phyloP scores from a whole-genome alignment of 2,888 invertebrate genomes.

The Mythimna lalbum region DNA sequence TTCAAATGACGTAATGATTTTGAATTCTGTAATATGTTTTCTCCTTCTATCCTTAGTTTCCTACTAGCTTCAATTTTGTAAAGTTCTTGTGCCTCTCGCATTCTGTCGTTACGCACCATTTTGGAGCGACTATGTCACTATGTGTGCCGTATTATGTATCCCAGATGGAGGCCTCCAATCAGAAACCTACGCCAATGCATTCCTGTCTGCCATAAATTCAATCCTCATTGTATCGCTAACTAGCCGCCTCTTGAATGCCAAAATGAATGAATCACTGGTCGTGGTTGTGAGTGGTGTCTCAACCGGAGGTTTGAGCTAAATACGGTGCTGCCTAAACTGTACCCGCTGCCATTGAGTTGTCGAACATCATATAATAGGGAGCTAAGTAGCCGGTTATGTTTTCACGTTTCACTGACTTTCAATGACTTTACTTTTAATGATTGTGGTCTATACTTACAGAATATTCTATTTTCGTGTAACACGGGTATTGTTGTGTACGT shows the following conservation, averaged over 20 bases:
- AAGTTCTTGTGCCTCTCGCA: neutral
- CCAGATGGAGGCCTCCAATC: neutral
- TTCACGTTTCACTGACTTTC: slow-evolving; percentile 13
- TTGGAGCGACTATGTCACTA: neutral
- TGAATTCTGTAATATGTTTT: neutral
- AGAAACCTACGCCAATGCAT: slow-evolving; percentile 26
- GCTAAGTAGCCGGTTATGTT: slow-evolving; percentile 8
- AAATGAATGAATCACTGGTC: slow-evolving; percentile 46
- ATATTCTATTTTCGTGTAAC: slow-evolving; percentile 2
- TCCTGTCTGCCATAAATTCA: slow-evolving; percentile 22
- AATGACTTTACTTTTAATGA: slow-evolving; percentile 5
- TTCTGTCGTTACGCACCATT: neutral
- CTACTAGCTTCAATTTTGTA: neutral
- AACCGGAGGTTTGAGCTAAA: slow-evolving; percentile 44
- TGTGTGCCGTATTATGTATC: neutral
- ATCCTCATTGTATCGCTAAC: slow-evolving; percentile 28
- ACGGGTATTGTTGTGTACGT: too few species aligned
- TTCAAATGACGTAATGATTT: neutral
- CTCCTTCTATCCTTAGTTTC: neutral
- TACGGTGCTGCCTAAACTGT: slow-evolving; percentile 31
- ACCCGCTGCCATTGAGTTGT: slow-evolving; percentile 21
- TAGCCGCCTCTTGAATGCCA: slow-evolving; percentile 41
- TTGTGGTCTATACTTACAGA: neutral
- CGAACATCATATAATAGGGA: slow-evolving; percentile 27
- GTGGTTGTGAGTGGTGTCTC: slow-evolving; percentile 28